Conservation (phyloP, 2,113 vertebrate genomes). For the Leptobrachium leishanense region DNA sequence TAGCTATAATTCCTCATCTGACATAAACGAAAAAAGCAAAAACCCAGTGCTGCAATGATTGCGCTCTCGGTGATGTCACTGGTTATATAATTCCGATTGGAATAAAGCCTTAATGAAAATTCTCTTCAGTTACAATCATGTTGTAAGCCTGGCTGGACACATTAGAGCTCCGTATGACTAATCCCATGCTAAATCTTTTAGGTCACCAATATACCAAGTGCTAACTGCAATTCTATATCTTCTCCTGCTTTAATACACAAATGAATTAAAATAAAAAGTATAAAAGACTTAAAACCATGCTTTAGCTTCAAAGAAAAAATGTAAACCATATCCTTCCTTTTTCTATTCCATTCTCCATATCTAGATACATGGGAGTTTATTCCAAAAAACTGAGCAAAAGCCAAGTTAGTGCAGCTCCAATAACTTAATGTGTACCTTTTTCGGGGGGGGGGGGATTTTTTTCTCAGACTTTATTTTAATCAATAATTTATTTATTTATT, state of each 20-base stretch:
- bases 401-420: no score
- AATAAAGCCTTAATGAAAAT: constrained; percentile 86
- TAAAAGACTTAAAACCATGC: no score
- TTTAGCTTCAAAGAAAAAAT: no score
- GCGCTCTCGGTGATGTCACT: constrained; percentile 64
- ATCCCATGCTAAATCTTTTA: constrained; percentile 75
- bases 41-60: constrained; percentile 56
- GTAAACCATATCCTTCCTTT: no score
- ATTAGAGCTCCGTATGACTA: constrained; percentile 68
- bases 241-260: constrained; percentile 14
- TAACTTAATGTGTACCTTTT: no score
- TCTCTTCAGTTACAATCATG: constrained; percentile 72
- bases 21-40: constrained; percentile 29
- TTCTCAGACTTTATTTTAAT: no score
- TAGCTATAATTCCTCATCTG: background rate
- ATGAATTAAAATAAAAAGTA: no score
- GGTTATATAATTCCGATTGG: constrained; percentile 78
- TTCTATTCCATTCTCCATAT: no score
- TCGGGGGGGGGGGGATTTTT: no score
- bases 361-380: no score
- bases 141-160: constrained; percentile 73
- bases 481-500: no score
- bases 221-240: constrained; percentile 52
- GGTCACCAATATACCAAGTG: constrained; percentile 69
- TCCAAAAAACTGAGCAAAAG: no score